Conservation (phyloP, 1,140 invertebrate species). For the Doryteuthis pealeii region DNA sequence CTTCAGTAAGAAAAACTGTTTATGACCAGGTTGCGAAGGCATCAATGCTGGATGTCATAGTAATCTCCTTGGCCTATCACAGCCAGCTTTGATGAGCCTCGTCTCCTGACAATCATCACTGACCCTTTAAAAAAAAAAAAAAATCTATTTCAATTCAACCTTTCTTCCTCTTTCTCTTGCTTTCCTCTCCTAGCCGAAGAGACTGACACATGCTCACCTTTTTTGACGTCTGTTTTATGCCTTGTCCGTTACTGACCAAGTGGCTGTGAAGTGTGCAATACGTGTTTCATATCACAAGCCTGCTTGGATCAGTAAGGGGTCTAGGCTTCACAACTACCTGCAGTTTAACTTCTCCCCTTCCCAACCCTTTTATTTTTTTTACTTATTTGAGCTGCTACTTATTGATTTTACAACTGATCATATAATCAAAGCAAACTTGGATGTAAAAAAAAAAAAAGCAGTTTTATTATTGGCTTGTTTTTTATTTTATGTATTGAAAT, state of each 20-base stretch:
- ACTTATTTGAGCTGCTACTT: no score
- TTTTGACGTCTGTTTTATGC: background rate
- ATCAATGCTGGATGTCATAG: constrained; percentile 80
- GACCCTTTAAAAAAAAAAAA: no score
- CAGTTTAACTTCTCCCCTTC: no score
- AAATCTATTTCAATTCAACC: background rate
- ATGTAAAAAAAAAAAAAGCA: no score
- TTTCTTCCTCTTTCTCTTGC: background rate
- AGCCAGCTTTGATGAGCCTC: constrained; percentile 46
- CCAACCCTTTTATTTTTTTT: no score
- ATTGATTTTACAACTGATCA: no score
- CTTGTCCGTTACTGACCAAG: constrained; percentile 40
- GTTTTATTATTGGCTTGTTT: no score
- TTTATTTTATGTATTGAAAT: no score
- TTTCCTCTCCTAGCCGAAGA: no score
- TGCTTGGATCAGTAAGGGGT: constrained; percentile 56
- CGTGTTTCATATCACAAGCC: constrained; percentile 54
- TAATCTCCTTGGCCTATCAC: constrained; percentile 45
- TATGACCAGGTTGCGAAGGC: constrained; percentile 54
- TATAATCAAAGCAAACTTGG: no score
- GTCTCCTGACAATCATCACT: constrained; percentile 17
- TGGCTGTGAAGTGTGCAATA: constrained; percentile 47
- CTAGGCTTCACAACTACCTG: background rate
- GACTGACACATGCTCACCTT: background rate
- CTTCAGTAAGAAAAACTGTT: background rate